Evolutionary conservation across 2,797 vertebrate species (phyloP), one percentile per base, ranked within the genome.

Genomic region (Gymnoscopelus braueri): DNA sequence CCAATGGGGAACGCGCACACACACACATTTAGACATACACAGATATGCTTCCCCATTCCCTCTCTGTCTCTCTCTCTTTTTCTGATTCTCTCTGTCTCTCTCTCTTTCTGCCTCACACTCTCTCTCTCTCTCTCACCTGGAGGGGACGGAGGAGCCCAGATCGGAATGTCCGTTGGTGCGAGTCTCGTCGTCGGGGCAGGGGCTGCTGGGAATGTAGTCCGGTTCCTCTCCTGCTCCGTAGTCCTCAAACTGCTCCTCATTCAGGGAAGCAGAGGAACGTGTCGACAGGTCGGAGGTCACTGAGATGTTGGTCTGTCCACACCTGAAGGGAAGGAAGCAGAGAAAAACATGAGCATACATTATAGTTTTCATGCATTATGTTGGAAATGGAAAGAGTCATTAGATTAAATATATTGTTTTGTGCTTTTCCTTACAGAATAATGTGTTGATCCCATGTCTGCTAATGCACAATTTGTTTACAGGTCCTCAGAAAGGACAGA

Each of bases 201-300:
- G 96, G 89, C 97, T 98, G 92, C 95, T 95, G 80, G 96, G 95
- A 80, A 86, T 90, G 87, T 94, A 98, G 85, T 99, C 97, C 48
- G 94, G 94, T 5, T 98, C 97, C 14, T 97, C 96, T 13, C 95
- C 96, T 87, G 96, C 97, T 13, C 98, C 98, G 59, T 98, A 98
- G 90, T 99, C 98, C 91, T 98, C 98, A 89, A 98, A 99, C 87
- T 99, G 98, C 70, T 98, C 97, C 93, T 99, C 97, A n/a, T 94
- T 97, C 82, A 98, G 92, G 4, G 97, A 98, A 50, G 96, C 92
- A 0, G 96, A 95, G 44, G 97, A 98, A 72, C 94, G 96, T 0
- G 95, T 95, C 1, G 96, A 98, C 19, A 97, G 93, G 91, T 96
- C 96, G 52, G 95, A 96, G 2, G 93, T 94, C 66, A 96, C 94